phyloP scores from a whole-genome alignment of 2,888 invertebrate species.

The Pheosia tremula region DNA sequence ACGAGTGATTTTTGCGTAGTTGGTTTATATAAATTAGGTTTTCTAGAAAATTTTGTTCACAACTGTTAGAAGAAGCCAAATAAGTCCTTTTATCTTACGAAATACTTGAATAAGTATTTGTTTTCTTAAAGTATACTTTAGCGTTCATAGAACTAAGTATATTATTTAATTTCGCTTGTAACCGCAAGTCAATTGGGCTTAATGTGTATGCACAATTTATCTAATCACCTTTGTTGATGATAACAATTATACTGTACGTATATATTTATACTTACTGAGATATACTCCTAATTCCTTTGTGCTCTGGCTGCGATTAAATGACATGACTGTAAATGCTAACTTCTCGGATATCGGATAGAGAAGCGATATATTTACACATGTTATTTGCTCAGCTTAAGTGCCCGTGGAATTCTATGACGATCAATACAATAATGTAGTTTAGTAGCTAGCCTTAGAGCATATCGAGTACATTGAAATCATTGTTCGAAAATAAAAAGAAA shows the following conservation, averaged over 20 bases:
- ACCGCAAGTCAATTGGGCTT: constrained; percentile 33
- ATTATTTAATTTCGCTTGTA: constrained; percentile 26
- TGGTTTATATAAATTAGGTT: constrained; percentile 43
- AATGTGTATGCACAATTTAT: constrained; percentile 45
- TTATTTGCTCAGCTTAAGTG: neutral
- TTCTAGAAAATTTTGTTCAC: constrained; percentile 43
- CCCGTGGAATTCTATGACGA: constrained; percentile 36
- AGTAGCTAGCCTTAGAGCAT: constrained; percentile 61
- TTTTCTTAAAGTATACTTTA: constrained; percentile 18
- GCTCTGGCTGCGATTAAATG: neutral
- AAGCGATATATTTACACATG: neutral
- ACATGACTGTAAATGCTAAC: neutral
- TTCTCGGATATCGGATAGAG: neutral
- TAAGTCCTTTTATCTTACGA: constrained; percentile 44
- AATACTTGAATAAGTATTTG: constrained; percentile 20
- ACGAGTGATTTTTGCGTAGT: constrained; percentile 45
- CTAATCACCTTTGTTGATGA: constrained; percentile 33
- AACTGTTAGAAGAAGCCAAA: constrained; percentile 61
- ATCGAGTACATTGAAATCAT: constrained; percentile 51
- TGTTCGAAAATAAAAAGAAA: constrained; percentile 45
- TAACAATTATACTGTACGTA: constrained; percentile 44
- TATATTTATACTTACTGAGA: constrained; percentile 57
- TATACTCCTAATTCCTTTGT: constrained; percentile 18
- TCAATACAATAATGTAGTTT: constrained; percentile 58
- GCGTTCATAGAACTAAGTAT: constrained; percentile 3